Percentiles rank a stretch among this genome's conserved stretches.
Evolutionary conservation across 2,797 vertebrate species (phyloP).

Genomic region (Cuculus canorus): DNA sequence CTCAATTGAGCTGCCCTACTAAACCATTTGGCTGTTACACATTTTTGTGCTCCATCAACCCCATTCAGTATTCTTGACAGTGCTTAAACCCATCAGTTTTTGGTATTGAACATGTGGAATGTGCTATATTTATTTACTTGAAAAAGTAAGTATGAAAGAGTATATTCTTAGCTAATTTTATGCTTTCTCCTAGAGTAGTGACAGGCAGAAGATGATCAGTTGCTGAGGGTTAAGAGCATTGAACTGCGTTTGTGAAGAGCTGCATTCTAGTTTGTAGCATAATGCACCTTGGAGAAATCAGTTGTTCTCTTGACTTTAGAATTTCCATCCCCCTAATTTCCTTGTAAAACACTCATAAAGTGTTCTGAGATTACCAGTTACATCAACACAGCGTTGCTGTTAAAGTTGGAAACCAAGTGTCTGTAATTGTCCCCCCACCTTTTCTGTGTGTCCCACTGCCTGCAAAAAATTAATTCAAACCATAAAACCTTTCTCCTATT

Average conservation of each 20-base stretch:
- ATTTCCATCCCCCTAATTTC: neutral
- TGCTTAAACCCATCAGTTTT: neutral
- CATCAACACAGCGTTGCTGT: neutral
- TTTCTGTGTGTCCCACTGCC: neutral
- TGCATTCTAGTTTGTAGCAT: neutral
- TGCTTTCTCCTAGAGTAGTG: neutral
- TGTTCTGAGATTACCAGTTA: neutral
- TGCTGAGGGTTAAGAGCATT: neutral
- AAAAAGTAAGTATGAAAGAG: neutral
- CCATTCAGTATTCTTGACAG: neutral
- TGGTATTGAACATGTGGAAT: neutral
- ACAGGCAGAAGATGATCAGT: rapidly evolving
- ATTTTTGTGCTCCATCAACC: neutral
- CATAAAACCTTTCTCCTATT: neutral
- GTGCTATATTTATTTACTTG: neutral
- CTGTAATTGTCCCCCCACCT: neutral
- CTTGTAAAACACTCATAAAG: too few relatives aligned
- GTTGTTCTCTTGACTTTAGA: neutral
- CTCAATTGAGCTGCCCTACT: neutral
- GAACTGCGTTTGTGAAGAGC: neutral
- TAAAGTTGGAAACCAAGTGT: neutral
- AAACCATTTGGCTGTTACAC: neutral
- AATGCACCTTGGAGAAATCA: neutral
- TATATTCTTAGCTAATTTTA: neutral
- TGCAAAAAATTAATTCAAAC: neutral